A percentile compares a stretch with the other conserved stretches of the same genome.
These are phyloP conservation scores for Porites australiensis DNA, from an alignment of 64 coral and sea anemone species.

Conservation along the genomic window DNA sequence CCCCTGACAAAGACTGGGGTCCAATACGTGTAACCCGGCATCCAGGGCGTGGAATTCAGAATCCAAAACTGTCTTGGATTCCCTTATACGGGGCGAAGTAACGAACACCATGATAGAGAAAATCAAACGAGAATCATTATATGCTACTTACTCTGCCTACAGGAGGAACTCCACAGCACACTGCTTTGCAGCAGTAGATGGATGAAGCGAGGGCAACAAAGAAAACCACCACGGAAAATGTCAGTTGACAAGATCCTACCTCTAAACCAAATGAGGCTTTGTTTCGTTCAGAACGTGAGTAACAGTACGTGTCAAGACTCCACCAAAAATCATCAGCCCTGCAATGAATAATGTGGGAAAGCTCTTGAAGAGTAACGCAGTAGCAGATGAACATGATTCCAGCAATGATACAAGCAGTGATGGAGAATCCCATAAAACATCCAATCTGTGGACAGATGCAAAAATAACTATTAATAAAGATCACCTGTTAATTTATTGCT, in stretches of 20 bases:
- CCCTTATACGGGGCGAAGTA: too few species aligned
- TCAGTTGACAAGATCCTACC: constrained; percentile 15
- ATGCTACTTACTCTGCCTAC: too few species aligned
- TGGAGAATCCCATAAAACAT: constrained; percentile 79
- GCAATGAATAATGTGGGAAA: constrained; percentile 6
- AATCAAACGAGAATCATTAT: too few species aligned
- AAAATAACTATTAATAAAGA: neutral
- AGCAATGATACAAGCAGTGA: constrained; percentile 74
- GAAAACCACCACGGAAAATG: constrained; percentile 30
- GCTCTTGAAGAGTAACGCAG: constrained; percentile 39
- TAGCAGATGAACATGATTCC: constrained; percentile 72
- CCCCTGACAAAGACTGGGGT: too few species aligned
- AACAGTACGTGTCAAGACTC: neutral
- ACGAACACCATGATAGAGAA: too few species aligned
- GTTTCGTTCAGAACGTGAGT: neutral
- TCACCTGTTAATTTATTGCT: neutral
- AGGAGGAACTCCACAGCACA: neutral
- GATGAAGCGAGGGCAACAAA: constrained; percentile 50
- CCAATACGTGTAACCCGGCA: too few species aligned
- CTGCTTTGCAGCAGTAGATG: constrained; percentile 63
- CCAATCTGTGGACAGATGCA: constrained; percentile 67
- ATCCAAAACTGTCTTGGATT: too few species aligned
- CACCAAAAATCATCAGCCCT: neutral
- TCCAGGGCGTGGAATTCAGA: too few species aligned
- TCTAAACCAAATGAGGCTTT: constrained; percentile 13